These are phyloP conservation scores for Stigmatopora nigra DNA, from an alignment of 2,113 vertebrate species.

Conservation along the genomic window DNA sequence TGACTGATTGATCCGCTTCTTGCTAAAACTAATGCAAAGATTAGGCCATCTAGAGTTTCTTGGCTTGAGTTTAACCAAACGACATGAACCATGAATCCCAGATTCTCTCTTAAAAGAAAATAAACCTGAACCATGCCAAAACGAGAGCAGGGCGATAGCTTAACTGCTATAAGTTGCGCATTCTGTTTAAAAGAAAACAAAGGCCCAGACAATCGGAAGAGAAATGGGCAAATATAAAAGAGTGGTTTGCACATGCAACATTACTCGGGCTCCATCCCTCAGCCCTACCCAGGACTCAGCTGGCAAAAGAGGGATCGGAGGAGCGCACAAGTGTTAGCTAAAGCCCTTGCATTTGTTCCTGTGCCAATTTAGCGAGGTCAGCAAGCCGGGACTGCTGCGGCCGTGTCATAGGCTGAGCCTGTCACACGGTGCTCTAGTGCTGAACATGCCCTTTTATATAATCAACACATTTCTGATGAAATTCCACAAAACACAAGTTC, in stretches of 20 bases:
- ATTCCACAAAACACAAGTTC: too few species aligned
- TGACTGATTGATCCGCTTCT: not conserved
- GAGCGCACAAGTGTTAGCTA: constrained; percentile 47
- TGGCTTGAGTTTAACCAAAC: not conserved
- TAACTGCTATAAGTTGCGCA: not conserved
- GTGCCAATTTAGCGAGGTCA: constrained; percentile 69
- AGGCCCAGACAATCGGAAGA: not conserved
- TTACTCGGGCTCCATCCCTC: not conserved
- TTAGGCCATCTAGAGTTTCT: not conserved
- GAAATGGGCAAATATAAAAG: not conserved
- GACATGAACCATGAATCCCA: not conserved
- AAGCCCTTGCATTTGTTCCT: constrained; percentile 62
- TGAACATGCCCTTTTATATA: constrained; percentile 71
- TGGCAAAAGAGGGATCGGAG: constrained; percentile 43
- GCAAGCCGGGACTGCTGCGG: constrained; percentile 65
- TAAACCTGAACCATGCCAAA: constrained; percentile 2
- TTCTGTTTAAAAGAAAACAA: not conserved
- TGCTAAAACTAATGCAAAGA: not conserved
- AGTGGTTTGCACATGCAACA: constrained; percentile 12
- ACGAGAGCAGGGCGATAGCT: too few species aligned
- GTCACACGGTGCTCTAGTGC: constrained; percentile 65
- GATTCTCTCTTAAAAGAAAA: constrained; percentile 12
- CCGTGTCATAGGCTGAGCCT: constrained; percentile 65
- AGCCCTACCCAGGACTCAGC: constrained; percentile 36
- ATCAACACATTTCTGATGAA: constrained; percentile 40